Conservation (phyloP, 2,113 vertebrate genomes). For the Amazona guildingii region DNA sequence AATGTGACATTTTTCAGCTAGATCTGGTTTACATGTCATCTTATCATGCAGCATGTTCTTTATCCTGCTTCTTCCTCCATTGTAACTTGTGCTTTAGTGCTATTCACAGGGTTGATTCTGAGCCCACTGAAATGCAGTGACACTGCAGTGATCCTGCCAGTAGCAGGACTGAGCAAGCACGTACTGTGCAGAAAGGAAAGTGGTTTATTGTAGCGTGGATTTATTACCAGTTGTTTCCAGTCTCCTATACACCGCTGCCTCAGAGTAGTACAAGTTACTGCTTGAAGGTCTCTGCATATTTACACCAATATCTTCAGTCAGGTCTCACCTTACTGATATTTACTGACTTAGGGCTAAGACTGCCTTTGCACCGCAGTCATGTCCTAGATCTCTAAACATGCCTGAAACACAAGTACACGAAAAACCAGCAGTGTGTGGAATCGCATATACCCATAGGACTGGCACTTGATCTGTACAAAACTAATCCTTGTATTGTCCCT, state of each 20-base stretch:
- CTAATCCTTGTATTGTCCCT: not conserved
- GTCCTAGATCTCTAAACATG: not conserved
- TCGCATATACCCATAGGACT: not conserved
- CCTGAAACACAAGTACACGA: not conserved
- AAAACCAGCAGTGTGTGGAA: not conserved
- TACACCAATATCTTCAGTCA: not conserved
- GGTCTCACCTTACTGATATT: not conserved
- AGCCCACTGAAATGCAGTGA: not conserved
- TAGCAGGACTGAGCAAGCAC: not conserved
- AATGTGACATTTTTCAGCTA: not conserved
- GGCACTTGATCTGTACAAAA: not conserved
- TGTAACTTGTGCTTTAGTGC: fast-evolving
- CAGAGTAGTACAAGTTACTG: not conserved
- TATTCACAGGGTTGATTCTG: not conserved
- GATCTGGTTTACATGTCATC: fast-evolving
- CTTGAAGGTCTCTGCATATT: not conserved
- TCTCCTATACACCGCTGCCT: not conserved
- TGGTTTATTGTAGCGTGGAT: not conserved
- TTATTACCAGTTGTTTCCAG: not conserved
- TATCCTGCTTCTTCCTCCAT: not conserved
- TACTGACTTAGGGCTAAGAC: not conserved
- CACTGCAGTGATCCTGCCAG: not conserved
- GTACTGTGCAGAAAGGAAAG: not conserved
- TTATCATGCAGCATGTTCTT: not conserved
- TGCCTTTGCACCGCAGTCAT: not conserved